Conservation (phyloP, 2,888 invertebrate genomes). For the Eilema caniola region DNA sequence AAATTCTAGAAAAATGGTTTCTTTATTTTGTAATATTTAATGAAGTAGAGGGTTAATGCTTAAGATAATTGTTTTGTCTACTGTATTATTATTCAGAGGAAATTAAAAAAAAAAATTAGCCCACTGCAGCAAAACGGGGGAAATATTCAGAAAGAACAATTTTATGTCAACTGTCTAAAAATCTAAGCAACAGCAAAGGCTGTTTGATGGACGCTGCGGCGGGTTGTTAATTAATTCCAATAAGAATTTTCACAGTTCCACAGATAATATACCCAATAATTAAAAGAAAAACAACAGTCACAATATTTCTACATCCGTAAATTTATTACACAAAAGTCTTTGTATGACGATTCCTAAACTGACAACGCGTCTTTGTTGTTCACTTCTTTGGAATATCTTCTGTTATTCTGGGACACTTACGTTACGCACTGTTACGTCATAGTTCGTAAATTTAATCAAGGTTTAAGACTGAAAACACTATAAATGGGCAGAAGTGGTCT, state of each 20-base stretch:
- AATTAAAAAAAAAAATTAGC: no score
- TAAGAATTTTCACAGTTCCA: no score
- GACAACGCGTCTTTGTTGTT: no score
- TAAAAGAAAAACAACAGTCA: no score
- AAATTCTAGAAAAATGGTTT: background rate
- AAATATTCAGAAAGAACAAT: background rate
- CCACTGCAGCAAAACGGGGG: no score
- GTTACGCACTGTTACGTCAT: background rate
- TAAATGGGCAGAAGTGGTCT: conserved; percentile 1
- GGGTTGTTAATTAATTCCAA: no score
- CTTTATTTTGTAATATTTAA: background rate
- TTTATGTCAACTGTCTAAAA: background rate
- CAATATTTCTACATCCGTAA: background rate
- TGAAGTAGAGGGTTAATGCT: background rate
- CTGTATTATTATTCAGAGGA: background rate
- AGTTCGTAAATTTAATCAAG: background rate
- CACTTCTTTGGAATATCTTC: no score
- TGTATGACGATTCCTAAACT: background rate
- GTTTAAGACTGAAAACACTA: background rate
- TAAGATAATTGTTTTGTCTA: background rate
- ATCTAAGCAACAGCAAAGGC: no score
- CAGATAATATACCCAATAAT: no score
- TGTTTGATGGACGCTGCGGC: no score
- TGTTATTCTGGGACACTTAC: background rate
- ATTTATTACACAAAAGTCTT: background rate